Evolutionary conservation across 2,113 vertebrate species (phyloP).

Genomic region (Typhlomys cinereus): DNA sequence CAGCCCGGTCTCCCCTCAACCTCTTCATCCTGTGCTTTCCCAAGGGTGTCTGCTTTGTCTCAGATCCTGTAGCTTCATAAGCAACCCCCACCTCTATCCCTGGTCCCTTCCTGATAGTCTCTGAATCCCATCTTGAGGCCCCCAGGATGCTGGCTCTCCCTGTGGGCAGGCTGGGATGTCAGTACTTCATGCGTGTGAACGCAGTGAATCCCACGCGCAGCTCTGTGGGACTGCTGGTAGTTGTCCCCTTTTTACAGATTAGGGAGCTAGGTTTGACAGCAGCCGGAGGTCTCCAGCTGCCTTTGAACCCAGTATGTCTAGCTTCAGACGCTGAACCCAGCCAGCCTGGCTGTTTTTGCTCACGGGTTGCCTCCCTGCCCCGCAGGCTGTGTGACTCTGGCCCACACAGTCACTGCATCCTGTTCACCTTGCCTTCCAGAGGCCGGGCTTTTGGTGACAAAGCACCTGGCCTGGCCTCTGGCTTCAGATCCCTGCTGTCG

Average conservation of each 20-base stretch:
- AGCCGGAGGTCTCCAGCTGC: background rate
- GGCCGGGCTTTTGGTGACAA: background rate
- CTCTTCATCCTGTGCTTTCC: background rate
- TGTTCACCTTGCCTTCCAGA: background rate
- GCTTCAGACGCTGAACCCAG: background rate
- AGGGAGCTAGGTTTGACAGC: background rate
- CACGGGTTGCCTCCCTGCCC: too few relatives aligned
- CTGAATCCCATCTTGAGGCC: too few relatives aligned
- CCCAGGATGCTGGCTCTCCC: background rate
- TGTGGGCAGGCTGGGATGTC: accelerated
- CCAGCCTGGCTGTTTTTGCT: too few relatives aligned
- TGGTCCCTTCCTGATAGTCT: background rate
- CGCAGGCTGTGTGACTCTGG: background rate
- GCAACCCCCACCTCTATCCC: too few relatives aligned
- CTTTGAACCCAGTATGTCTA: background rate
- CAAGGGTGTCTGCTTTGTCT: background rate
- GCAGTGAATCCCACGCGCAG: background rate
- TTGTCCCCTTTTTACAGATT: background rate
- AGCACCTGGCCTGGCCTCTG: background rate
- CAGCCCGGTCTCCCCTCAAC: too few relatives aligned
- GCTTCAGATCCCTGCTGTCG: background rate
- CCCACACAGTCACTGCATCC: background rate
- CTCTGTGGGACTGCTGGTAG: background rate
- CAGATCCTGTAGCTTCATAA: background rate
- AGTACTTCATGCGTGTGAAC: too few relatives aligned